Conservation (phyloP, 2,797 vertebrate species). For the Gallinago solitaria region DNA sequence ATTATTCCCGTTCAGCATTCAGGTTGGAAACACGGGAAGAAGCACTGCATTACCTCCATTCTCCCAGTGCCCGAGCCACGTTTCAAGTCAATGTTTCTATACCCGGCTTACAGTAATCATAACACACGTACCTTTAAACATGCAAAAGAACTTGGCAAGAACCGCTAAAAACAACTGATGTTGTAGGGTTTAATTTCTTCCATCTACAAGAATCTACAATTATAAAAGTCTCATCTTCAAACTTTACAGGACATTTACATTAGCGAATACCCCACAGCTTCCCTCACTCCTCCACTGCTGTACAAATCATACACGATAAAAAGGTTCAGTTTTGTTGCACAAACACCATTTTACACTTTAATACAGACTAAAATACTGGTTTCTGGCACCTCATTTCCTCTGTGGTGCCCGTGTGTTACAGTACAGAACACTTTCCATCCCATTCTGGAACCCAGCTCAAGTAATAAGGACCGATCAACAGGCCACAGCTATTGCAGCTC, state of each 20-base stretch:
- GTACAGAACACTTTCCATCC: conserved; percentile 32
- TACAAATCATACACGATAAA: conserved; percentile 61
- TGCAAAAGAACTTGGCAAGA: conserved; percentile 32
- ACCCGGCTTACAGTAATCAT: neutral
- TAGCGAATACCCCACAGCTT: conserved; percentile 14
- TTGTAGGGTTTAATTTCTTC: conserved; percentile 80
- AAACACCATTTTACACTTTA: conserved; percentile 71
- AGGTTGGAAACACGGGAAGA: neutral
- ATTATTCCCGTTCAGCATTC: neutral
- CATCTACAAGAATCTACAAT: conserved; percentile 72
- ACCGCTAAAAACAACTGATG: conserved; percentile 60
- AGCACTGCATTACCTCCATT: neutral
- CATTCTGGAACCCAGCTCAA: conserved; percentile 19
- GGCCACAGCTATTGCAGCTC: conserved; percentile 26
- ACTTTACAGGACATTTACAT: conserved; percentile 74
- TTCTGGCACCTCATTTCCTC: conserved; percentile 68
- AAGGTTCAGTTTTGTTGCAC: conserved; percentile 45
- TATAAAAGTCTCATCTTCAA: conserved; percentile 63
- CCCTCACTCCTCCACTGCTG: conserved; percentile 44
- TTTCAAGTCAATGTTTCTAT: neutral
- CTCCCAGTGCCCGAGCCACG: no score
- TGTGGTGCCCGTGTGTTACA: conserved; percentile 29
- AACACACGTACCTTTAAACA: neutral
- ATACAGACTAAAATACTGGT: conserved; percentile 73
- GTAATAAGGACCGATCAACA: conserved; percentile 10